Conservation (phyloP, 2,888 invertebrate species). For the Ichneumoninae sp. region DNA sequence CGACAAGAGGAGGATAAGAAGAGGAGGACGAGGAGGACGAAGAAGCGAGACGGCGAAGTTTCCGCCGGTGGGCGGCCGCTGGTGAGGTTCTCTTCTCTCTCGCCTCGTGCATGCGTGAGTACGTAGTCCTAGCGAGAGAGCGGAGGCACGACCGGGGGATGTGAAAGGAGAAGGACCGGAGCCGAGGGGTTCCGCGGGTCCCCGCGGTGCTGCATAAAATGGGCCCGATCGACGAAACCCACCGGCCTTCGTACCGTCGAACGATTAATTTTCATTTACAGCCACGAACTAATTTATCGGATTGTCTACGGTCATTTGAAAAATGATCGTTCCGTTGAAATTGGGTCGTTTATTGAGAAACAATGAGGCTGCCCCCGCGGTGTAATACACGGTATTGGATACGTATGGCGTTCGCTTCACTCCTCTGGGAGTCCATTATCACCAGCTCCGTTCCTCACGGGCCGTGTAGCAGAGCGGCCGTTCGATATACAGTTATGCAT, state of each 20-base stretch:
- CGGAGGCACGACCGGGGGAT: slow-evolving; percentile 25
- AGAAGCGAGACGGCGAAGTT: slow-evolving; percentile 47
- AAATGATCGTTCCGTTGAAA: slow-evolving; percentile 13
- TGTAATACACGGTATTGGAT: background rate
- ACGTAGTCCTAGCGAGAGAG: slow-evolving; percentile 27
- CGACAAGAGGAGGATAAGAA: slow-evolving; percentile 29
- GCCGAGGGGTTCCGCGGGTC: slow-evolving; percentile 2
- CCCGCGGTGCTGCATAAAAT: slow-evolving; percentile 18
- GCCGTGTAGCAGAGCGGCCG: slow-evolving; percentile 19
- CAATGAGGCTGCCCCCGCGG: background rate
- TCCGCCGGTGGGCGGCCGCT: slow-evolving; percentile 48
- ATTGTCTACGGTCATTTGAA: slow-evolving; percentile 5
- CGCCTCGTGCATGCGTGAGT: slow-evolving; percentile 56
- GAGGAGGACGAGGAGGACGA: slow-evolving; percentile 16
- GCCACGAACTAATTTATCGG: background rate
- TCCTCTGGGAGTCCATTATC: slow-evolving; percentile 38
- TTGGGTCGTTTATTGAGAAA: slow-evolving; percentile 4
- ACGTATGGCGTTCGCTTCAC: slow-evolving; percentile 11
- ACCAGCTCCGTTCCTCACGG: slow-evolving; percentile 20
- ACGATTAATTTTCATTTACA: slow-evolving; percentile 17
- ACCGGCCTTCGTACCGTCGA: background rate
- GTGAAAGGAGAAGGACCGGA: slow-evolving; percentile 1
- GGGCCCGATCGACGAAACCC: background rate
- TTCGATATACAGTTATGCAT: background rate
- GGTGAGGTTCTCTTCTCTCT: slow-evolving; percentile 26